Base-by-base conservation (phyloP, 2,113 vertebrate species). In the Puffinus mauretanicus region DNA sequence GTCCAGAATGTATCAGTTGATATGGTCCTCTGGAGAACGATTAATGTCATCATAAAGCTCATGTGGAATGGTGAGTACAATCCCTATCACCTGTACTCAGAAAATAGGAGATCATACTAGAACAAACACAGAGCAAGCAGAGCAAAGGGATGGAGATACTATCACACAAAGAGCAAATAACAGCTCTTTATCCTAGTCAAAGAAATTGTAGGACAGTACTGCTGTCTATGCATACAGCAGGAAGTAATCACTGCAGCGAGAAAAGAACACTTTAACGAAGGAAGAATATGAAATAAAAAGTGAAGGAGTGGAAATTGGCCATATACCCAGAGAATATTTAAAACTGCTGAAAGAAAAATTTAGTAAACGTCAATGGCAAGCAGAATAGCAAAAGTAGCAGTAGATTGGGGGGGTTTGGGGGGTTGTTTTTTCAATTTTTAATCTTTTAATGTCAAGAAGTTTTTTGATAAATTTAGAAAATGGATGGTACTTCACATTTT, bases 401-500 rank as follows among this genome's bases (percentile, higher is more conserved):
- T 36, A 69, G 40, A 40, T 1, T 46, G 12, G 16, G 8, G 7
- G 1, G 0, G 40, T 14, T 19, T 8, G 5, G 2, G 10, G 16
- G 4, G 2, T 16, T 40, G 2, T 7, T 21, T 76, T 82, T 87
- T 46, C 11, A 18, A 18, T 40, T 94, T 94, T 84, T 32, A 38
- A 32, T 47, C 5, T 42, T 94, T 54, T 24, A 47, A 47, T 52
- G 2, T 22, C 7, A 81, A 32, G 3, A 8, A 15, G 2, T 32
- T 79, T 69, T 76, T 52, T 12, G 0, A 22, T 61, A 38, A 71
- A 38, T 88, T 72, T 69, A 80, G 30, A 54, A 86, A 80, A 70
- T 25, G 1, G 10, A 64, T 32, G 9, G 7, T 57, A 46, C 7
- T 72, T 90, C 52, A 83, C 1, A 1, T 30, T 73, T 88, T 60